Percentiles rank a stretch among this genome's conserved stretches.
Conservation (phyloP, 2,888 invertebrate genomes). For the Diaprepes abbreviatus region DNA sequence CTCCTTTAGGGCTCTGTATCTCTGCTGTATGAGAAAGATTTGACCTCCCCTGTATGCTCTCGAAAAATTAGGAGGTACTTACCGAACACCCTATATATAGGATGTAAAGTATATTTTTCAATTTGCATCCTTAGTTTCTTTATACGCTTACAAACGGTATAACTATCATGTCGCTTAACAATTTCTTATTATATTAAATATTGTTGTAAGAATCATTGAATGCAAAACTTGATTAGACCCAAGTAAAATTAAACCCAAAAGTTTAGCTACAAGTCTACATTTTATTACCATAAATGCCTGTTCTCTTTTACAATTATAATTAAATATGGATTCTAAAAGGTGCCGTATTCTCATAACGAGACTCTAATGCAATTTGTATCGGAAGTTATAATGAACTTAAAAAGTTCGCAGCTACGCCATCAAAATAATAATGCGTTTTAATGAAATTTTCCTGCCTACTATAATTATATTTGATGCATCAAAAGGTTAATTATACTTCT, state of each 20-base stretch:
- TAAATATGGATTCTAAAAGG: slow-evolving; percentile 1
- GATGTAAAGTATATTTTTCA: no score
- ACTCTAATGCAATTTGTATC: slow-evolving; percentile 13
- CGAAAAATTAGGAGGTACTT: no score
- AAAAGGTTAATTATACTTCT: neutral
- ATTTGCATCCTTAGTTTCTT: no score
- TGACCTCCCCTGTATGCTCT: no score
- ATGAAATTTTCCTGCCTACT: neutral
- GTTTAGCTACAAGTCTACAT: neutral
- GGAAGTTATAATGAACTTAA: slow-evolving; percentile 19
- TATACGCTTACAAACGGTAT: no score
- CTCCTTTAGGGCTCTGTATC: no score
- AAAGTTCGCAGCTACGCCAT: slow-evolving; percentile 9
- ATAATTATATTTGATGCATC: neutral
- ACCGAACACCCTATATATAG: no score
- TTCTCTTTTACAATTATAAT: neutral
- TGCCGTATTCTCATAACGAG: neutral
- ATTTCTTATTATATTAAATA: no score
- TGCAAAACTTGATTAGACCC: no score
- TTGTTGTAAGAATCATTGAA: no score
- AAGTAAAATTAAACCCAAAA: neutral
- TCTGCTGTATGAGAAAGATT: no score
- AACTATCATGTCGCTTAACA: no score
- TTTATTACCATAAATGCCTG: neutral
- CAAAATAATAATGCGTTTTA: slow-evolving; percentile 4